Evolutionary conservation across 37 sponge, comb jelly and placozoan species (phyloP).

Genomic region (Oscarella lobularis): DNA sequence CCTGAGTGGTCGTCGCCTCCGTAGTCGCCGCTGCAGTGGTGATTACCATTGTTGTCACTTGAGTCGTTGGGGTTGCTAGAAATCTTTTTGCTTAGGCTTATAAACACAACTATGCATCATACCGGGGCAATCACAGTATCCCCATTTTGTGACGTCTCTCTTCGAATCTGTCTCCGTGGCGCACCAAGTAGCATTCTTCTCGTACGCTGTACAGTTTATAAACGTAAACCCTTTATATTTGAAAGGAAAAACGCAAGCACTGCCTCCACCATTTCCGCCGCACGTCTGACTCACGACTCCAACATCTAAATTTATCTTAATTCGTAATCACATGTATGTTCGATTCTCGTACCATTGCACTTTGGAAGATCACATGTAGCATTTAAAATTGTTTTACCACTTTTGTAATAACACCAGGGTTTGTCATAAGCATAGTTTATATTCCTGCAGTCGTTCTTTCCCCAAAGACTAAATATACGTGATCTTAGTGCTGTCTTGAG

Average conservation of each 20-base stretch:
- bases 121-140: background rate
- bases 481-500: background rate
- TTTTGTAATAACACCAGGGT: background rate
- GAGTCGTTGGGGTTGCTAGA: too few species aligned
- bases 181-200: background rate
- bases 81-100: too few species aligned
- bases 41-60: too few species aligned
- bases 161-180: background rate
- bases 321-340: background rate
- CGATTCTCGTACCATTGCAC: conserved; percentile 1
- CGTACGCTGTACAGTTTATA: background rate
- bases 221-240: background rate
- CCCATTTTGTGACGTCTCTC: background rate
- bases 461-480: background rate
- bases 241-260: background rate
- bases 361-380: background rate
- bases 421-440: background rate
- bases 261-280: background rate
- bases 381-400: background rate
- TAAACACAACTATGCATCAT: background rate
- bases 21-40: too few species aligned
- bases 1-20: too few species aligned
- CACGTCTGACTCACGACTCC: background rate
- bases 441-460: background rate
- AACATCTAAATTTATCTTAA: background rate